These are phyloP conservation scores for Chrysotoxum bicinctum DNA, from an alignment of 2,888 invertebrate species.

Conservation along the genomic window DNA sequence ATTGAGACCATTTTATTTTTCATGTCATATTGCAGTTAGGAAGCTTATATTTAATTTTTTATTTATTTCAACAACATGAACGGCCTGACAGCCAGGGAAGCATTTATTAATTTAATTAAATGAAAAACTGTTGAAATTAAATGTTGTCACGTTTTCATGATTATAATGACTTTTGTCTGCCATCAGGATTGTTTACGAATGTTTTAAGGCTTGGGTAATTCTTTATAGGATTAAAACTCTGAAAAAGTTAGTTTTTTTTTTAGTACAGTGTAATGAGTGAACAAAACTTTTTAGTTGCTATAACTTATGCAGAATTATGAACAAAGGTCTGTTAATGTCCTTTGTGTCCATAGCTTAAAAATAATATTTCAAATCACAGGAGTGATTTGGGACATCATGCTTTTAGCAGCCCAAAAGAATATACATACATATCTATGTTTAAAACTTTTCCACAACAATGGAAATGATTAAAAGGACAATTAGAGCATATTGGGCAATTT, in stretches of 20 bases:
- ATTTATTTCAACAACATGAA: background rate
- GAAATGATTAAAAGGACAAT: background rate
- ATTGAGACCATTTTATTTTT: background rate
- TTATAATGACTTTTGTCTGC: background rate
- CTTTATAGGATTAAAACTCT: too few species aligned
- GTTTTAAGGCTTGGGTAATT: too few species aligned
- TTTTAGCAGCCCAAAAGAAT: background rate
- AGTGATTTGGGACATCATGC: background rate
- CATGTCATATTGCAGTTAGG: background rate
- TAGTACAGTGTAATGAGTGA: too few species aligned
- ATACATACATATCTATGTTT: background rate
- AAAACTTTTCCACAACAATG: background rate
- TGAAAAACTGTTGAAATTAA: background rate
- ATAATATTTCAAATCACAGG: background rate
- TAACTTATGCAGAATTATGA: background rate
- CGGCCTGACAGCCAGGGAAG: background rate
- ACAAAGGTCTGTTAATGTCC: background rate
- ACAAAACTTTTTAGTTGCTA: background rate
- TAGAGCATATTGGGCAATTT: background rate
- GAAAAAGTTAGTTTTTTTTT: too few species aligned
- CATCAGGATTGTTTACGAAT: background rate
- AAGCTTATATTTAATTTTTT: background rate
- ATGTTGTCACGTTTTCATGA: background rate
- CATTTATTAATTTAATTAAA: background rate
- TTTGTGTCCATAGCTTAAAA: background rate